Conservation (phyloP, 2,888 invertebrate genomes). For the Orchesella flavescens region DNA sequence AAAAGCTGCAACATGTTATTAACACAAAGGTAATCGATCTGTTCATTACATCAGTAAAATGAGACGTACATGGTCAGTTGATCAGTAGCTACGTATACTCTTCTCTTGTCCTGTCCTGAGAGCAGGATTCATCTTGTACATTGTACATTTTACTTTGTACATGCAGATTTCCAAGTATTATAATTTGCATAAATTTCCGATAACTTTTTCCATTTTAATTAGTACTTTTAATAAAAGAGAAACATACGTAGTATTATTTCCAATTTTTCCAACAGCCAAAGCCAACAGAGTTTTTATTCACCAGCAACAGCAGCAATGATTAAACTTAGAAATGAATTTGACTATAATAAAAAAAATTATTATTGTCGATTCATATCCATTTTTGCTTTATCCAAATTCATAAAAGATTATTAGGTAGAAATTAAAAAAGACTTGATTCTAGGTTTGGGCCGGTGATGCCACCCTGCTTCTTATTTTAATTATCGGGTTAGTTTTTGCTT, state of each 20-base stretch:
- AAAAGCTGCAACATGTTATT: conserved; percentile 37
- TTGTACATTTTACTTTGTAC: too few species aligned
- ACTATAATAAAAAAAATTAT: too few species aligned
- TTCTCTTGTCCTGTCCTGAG: too few species aligned
- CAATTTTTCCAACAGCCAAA: too few species aligned
- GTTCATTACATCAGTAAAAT: neutral
- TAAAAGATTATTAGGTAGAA: neutral
- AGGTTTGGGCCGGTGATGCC: conserved; percentile 2
- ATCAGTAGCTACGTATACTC: too few species aligned
- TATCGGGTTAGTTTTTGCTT: conserved; percentile 15
- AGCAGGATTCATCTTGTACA: too few species aligned
- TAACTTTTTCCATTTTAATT: neutral
- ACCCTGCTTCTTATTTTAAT: conserved; percentile 27
- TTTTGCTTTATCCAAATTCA: neutral
- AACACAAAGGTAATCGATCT: conserved; percentile 28
- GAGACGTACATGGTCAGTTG: too few species aligned
- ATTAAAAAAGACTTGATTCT: too few species aligned
- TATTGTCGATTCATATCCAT: neutral
- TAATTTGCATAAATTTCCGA: conserved; percentile 9
- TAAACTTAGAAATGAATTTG: too few species aligned
- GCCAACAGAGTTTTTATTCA: too few species aligned
- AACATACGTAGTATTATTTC: too few species aligned
- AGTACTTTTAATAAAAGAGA: neutral
- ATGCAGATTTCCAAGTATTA: neutral
- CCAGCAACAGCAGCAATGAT: neutral